phyloP scores from a whole-genome alignment of 92 coral and sea anemone genomes.

The Epizoanthus rinbou region DNA sequence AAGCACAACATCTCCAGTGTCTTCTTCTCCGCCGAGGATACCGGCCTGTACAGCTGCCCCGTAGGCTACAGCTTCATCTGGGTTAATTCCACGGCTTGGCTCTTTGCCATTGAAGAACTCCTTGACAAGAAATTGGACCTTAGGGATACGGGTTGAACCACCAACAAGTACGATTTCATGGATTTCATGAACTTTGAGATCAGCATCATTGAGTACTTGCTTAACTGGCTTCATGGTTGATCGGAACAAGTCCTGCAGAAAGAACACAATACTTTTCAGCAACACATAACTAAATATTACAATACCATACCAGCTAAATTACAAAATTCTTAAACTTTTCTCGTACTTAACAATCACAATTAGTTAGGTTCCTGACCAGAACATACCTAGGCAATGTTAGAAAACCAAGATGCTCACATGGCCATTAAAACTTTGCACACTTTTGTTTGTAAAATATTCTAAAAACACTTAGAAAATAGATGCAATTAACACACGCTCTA shows the following conservation, averaged over 20 bases:
- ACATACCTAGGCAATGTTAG: too few relatives aligned
- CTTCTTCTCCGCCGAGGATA: conserved; percentile 98
- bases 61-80: conserved; percentile 99
- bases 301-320: background rate
- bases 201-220: conserved; percentile 89
- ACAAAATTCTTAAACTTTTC: too few relatives aligned
- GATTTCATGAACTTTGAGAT: conserved; percentile 80
- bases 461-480: too few relatives aligned
- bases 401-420: too few relatives aligned
- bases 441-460: too few relatives aligned
- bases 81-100: conserved; percentile 99
- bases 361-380: too few relatives aligned
- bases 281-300: background rate
- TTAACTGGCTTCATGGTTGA: conserved; percentile 88
- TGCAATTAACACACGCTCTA: too few relatives aligned
- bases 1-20: conserved; percentile 96
- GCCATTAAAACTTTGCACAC: too few relatives aligned
- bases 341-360: too few relatives aligned
- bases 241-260: conserved; percentile 75
- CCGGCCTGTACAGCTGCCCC: conserved; percentile 99
- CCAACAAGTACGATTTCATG: conserved; percentile 99
- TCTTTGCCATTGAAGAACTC: conserved; percentile 92
- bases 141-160: conserved; percentile 99
- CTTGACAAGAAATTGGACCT: conserved; percentile 89
- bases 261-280: background rate